Percentiles rank a stretch among this genome's conserved stretches.
These are phyloP conservation scores for Arrhopalites spinosus DNA, from an alignment of 2,888 invertebrate genomes.

Conservation along the genomic window DNA sequence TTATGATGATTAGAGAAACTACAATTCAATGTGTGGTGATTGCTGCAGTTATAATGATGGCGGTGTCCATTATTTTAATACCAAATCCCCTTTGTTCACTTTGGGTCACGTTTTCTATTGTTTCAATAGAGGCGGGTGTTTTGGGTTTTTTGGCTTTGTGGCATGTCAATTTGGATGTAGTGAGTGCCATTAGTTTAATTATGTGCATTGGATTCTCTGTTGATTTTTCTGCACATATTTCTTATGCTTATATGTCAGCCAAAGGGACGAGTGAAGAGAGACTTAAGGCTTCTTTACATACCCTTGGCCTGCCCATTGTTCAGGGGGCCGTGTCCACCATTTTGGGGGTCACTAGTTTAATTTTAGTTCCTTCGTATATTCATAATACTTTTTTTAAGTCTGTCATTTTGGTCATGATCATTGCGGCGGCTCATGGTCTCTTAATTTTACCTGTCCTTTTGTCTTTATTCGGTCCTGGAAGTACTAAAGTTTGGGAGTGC, in stretches of 20 bases:
- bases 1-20: slow-evolving; percentile 83
- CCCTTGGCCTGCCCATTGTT: slow-evolving; percentile 85
- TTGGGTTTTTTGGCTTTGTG: slow-evolving; percentile 96
- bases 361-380: slow-evolving; percentile 90
- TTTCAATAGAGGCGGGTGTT: slow-evolving; percentile 91
- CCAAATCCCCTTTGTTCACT: slow-evolving; percentile 88
- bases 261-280: slow-evolving; percentile 77
- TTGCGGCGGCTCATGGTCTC: slow-evolving; percentile 91
- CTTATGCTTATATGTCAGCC: slow-evolving; percentile 92
- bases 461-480: slow-evolving; percentile 82
- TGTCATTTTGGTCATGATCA: slow-evolving; percentile 92
- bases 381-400: slow-evolving; percentile 96
- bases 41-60: slow-evolving; percentile 91
- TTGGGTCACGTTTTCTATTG: slow-evolving; percentile 93
- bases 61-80: slow-evolving; percentile 89
- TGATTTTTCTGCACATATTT: slow-evolving; percentile 94
- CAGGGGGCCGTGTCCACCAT: slow-evolving; percentile 92
- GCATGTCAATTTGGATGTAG: slow-evolving; percentile 91
- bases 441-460: slow-evolving; percentile 84
- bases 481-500: no score
- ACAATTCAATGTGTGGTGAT: slow-evolving; percentile 87
- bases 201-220: slow-evolving; percentile 97
- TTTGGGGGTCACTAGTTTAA: slow-evolving; percentile 78
- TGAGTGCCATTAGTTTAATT: slow-evolving; percentile 95
- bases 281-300: slow-evolving; percentile 83